These are phyloP conservation scores for Luidia sarsii DNA, from an alignment of 53 echinoderm and acorn worm genomes.

Conservation along the genomic window DNA sequence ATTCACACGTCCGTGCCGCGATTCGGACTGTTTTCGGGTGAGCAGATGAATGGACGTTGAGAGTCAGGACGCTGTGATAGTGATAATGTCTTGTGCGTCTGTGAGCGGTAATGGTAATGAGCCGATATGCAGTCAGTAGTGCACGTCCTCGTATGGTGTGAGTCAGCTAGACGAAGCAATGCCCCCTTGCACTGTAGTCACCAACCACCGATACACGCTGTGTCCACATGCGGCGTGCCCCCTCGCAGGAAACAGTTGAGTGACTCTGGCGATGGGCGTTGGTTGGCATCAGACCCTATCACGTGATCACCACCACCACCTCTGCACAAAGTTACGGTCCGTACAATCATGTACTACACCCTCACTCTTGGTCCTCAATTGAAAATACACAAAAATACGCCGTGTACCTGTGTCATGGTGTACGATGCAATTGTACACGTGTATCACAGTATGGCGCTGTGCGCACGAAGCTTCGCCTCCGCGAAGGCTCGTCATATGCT, in stretches of 20 bases:
- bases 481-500: slow-evolving; percentile 8
- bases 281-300: slow-evolving; percentile 29
- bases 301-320: slow-evolving; percentile 28
- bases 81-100: no score
- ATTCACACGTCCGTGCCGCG: no score
- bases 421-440: slow-evolving; percentile 9
- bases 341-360: no score
- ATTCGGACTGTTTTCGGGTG: no score
- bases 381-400: not conserved
- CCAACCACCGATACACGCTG: no score
- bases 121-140: no score
- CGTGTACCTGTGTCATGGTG: not conserved
- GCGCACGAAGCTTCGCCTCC: not conserved
- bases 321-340: slow-evolving; percentile 21
- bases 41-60: no score
- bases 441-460: not conserved
- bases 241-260: slow-evolving; percentile 33
- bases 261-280: slow-evolving; percentile 31
- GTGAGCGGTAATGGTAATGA: no score
- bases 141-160: not conserved
- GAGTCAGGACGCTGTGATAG: no score
- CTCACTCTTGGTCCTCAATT: no score
- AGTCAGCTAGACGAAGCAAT: not conserved
- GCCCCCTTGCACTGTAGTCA: not conserved
- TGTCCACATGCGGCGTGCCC: not conserved